Evolutionary conservation across 2,113 vertebrate species (phyloP).

Genomic region (Cheilinus undulatus): DNA sequence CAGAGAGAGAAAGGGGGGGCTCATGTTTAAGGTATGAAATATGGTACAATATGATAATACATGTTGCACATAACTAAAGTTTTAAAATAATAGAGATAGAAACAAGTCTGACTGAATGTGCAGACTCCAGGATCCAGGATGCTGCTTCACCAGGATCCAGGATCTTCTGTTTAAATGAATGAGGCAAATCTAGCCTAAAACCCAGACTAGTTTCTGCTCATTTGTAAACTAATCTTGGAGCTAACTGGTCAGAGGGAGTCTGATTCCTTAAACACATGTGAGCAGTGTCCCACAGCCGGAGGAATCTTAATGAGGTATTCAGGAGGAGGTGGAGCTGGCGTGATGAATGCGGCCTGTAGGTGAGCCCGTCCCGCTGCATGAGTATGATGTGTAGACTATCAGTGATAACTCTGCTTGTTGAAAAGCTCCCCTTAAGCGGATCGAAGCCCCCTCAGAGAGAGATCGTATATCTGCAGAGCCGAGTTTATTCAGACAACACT

Average conservation of each 20-base stretch:
- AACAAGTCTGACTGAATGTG: no score
- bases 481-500: slow-evolving; percentile 55
- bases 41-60: no score
- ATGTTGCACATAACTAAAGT: no score
- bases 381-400: slow-evolving; percentile 63
- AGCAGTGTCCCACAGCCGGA: slow-evolving; percentile 53
- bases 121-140: no score
- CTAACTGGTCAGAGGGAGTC: slow-evolving; percentile 30
- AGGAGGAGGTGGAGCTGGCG: slow-evolving; percentile 49
- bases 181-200: no score
- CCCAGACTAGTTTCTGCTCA: no score
- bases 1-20: no score
- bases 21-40: no score
- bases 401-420: slow-evolving; percentile 71
- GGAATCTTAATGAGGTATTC: slow-evolving; percentile 76
- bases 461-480: slow-evolving; percentile 59
- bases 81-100: no score
- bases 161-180: no score
- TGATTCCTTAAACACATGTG: slow-evolving; percentile 75
- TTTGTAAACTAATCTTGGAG: slow-evolving; percentile 5
- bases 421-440: slow-evolving; percentile 70
- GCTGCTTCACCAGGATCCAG: no score
- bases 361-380: slow-evolving; percentile 51
- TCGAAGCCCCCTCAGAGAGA: slow-evolving; percentile 63
- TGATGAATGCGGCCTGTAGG: slow-evolving; percentile 71